phyloP scores from a whole-genome alignment of 2,888 invertebrate species.

The Gari tellinella region DNA sequence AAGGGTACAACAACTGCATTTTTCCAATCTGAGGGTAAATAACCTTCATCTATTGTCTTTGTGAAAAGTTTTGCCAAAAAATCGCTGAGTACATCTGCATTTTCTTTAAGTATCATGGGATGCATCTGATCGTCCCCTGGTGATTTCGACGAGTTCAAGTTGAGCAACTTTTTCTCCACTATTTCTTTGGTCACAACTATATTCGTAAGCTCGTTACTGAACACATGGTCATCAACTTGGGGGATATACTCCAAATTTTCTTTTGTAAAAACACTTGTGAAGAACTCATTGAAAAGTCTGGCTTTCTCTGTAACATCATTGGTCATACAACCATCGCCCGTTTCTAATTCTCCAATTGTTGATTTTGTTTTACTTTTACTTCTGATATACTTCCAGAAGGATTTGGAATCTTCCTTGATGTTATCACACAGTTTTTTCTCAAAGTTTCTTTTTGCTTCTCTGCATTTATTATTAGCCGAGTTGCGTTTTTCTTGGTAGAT shows the following conservation, averaged over 20 bases:
- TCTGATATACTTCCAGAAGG: constrained; percentile 10
- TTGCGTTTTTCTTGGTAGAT: not conserved
- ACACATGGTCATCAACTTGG: not conserved
- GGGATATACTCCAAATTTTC: not conserved
- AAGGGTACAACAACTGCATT: not conserved
- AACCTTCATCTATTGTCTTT: not conserved
- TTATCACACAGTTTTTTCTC: not conserved
- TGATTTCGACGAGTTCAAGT: not conserved
- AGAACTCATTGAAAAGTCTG: not conserved
- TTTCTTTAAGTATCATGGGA: not conserved
- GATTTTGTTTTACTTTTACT: not conserved
- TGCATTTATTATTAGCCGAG: not conserved
- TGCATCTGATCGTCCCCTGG: constrained; percentile 5
- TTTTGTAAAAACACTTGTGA: not conserved
- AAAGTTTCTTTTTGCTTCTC: not conserved
- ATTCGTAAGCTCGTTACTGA: not conserved
- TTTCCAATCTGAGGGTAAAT: constrained; percentile 3
- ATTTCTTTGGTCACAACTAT: not conserved
- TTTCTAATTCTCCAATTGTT: not conserved
- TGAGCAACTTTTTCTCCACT: not conserved
- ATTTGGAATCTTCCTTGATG: not conserved
- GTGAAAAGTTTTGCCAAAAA: not conserved
- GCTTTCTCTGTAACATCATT: not conserved
- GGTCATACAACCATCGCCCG: not conserved
- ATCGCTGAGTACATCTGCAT: not conserved